These are phyloP conservation scores for Rotaria socialis DNA, from an alignment of 2,888 invertebrate genomes.

Conservation along the genomic window DNA sequence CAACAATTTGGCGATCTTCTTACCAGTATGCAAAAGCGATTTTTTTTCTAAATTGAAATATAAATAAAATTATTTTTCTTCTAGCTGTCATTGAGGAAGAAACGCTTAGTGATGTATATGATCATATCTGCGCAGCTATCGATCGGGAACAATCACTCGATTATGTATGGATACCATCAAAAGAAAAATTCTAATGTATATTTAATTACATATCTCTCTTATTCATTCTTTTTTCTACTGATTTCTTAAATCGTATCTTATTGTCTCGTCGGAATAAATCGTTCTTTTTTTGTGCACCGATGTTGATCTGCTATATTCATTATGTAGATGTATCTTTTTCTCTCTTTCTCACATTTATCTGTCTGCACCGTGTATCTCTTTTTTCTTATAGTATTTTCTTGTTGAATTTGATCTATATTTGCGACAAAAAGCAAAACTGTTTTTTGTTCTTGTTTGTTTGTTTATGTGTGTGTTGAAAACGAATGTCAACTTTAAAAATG, in stretches of 20 bases:
- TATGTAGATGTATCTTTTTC: constrained; percentile 5
- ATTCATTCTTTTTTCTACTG: not conserved
- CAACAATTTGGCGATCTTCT: constrained; percentile 43
- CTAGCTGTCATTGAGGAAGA: constrained; percentile 41
- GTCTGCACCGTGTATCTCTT: not conserved
- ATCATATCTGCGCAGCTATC: constrained; percentile 39
- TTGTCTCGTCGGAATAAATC: not conserved
- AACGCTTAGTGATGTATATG: constrained; percentile 44
- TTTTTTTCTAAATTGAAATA: not conserved
- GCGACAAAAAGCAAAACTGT: not conserved
- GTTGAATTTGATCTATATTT: constrained; percentile 23
- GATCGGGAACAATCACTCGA: constrained; percentile 41
- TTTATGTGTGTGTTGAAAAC: not conserved
- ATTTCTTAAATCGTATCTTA: not conserved
- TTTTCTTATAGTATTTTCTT: constrained; percentile 29
- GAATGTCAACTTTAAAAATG: not conserved
- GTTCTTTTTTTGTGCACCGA: not conserved
- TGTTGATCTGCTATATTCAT: constrained; percentile 7
- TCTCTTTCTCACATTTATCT: constrained; percentile 12
- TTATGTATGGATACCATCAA: constrained; percentile 43
- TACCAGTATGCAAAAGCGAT: not conserved
- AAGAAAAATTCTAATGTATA: constrained; percentile 39
- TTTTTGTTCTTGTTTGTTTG: not conserved
- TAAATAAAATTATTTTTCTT: not conserved
- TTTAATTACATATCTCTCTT: not conserved